A percentile compares a stretch with the other conserved stretches of the same genome.
These are phyloP conservation scores for Tetramorium parvispinum DNA, from an alignment of 1,140 invertebrate genomes.

Conservation along the genomic window DNA sequence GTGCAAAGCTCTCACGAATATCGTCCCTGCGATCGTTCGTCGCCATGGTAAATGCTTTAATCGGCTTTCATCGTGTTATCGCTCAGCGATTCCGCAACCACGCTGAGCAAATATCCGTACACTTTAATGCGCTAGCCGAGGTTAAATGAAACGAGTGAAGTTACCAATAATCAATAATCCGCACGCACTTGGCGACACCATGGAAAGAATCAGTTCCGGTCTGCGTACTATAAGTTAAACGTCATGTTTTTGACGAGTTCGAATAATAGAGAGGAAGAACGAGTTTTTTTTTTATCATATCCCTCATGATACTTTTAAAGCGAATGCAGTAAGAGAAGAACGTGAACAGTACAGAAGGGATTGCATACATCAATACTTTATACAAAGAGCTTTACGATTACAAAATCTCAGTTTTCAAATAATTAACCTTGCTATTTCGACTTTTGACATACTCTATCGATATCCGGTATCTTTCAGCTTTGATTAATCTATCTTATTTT, in stretches of 20 bases:
- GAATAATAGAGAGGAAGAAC: conserved; percentile 17
- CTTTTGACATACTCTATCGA: background rate
- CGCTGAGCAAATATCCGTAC: conserved; percentile 27
- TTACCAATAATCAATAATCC: conserved; percentile 54
- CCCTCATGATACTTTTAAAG: conserved; percentile 9
- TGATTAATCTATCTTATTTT: background rate
- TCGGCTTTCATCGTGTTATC: conserved; percentile 39
- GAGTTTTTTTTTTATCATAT: conserved; percentile 47
- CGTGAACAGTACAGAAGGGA: conserved; percentile 6
- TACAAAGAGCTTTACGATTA: conserved; percentile 16
- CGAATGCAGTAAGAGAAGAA: background rate
- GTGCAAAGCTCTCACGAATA: conserved; percentile 9
- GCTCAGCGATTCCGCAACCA: conserved; percentile 10
- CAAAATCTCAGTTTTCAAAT: conserved; percentile 39
- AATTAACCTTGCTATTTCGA: conserved; percentile 19
- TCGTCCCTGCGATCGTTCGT: background rate
- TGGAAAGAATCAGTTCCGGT: conserved; percentile 34
- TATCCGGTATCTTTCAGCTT: background rate
- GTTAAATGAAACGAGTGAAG: conserved; percentile 32
- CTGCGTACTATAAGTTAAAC: background rate
- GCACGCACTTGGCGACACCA: conserved; percentile 43
- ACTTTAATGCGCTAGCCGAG: conserved; percentile 36
- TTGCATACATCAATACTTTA: conserved; percentile 20
- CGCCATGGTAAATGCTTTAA: conserved; percentile 44
- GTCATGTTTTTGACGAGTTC: conserved; percentile 36